Percentiles rank a stretch among this genome's conserved stretches.
These are phyloP conservation scores for Cacoxenus indagator DNA, from an alignment of 2,888 invertebrate species.

Conservation along the genomic window DNA sequence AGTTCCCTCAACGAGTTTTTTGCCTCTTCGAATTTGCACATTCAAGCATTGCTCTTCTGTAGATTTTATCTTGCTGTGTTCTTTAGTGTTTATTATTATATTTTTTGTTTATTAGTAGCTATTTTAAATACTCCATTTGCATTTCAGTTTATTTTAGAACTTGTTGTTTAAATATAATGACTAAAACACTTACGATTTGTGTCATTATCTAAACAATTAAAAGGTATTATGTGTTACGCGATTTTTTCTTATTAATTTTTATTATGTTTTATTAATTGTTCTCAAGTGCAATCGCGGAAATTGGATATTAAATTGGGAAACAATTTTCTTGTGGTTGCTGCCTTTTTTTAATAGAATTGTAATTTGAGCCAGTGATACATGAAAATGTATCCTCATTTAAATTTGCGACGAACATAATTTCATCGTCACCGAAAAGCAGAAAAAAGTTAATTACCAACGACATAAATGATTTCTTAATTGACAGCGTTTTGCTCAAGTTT, in stretches of 20 bases:
- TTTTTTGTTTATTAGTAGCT: no score
- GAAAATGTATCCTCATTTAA: constrained; percentile 21
- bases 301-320: constrained; percentile 22
- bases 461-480: constrained; percentile 14
- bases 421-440: constrained; percentile 17
- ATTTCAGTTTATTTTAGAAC: no score
- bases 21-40: no score
- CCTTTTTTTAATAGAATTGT: not conserved
- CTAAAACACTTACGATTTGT: constrained; percentile 56
- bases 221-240: constrained; percentile 43
- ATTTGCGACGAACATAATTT: not conserved
- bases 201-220: constrained; percentile 59
- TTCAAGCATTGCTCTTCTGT: no score
- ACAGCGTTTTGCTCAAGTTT: not conserved
- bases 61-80: no score
- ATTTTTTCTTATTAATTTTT: constrained; percentile 29
- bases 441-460: not conserved
- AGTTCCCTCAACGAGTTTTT: no score
- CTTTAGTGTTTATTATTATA: no score
- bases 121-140: no score
- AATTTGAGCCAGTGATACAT: not conserved
- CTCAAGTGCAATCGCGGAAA: constrained; percentile 57
- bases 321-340: not conserved
- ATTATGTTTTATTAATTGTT: constrained; percentile 59
- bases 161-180: no score